phyloP scores from a whole-genome alignment of 2,888 invertebrate genomes.

The Sturmia bella region DNA sequence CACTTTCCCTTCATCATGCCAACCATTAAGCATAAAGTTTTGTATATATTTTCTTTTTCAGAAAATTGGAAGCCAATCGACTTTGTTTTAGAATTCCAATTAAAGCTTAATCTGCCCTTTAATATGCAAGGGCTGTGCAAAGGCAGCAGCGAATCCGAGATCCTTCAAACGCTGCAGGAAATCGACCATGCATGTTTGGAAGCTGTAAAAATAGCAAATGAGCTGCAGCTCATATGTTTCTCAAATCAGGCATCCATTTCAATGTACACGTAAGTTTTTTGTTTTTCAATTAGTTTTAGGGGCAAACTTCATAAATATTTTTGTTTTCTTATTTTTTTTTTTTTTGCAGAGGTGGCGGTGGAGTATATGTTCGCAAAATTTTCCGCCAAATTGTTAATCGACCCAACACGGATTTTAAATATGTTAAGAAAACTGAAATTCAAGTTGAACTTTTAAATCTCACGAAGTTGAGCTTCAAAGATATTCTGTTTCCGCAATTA shows the following conservation, averaged over 20 bases:
- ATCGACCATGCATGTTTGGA: constrained; percentile 72
- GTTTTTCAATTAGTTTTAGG: not conserved
- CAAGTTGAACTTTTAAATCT: constrained; percentile 74
- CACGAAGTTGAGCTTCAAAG: constrained; percentile 72
- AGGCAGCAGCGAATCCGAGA: constrained; percentile 61
- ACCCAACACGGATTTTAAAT: constrained; percentile 47
- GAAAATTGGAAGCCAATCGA: constrained; percentile 72
- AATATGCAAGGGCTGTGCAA: constrained; percentile 65
- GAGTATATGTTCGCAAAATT: constrained; percentile 72
- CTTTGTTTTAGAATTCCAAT: constrained; percentile 74
- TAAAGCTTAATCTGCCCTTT: constrained; percentile 74
- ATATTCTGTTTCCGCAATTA: constrained; percentile 74
- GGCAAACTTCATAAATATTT: not conserved
- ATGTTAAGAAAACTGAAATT: constrained; percentile 69
- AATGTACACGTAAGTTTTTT: constrained; percentile 69
- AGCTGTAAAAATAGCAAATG: constrained; percentile 58
- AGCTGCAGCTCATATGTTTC: constrained; percentile 68
- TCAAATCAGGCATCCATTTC: constrained; percentile 68
- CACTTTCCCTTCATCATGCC: not conserved
- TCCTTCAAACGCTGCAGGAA: constrained; percentile 70
- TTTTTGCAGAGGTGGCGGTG: constrained; percentile 71
- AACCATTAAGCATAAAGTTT: too few relatives aligned
- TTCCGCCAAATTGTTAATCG: constrained; percentile 53
- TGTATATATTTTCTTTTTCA: constrained; percentile 26
- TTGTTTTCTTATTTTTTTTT: not conserved